phyloP scores from a whole-genome alignment of 2,888 invertebrate genomes.

The Gnatocerus cornutus region DNA sequence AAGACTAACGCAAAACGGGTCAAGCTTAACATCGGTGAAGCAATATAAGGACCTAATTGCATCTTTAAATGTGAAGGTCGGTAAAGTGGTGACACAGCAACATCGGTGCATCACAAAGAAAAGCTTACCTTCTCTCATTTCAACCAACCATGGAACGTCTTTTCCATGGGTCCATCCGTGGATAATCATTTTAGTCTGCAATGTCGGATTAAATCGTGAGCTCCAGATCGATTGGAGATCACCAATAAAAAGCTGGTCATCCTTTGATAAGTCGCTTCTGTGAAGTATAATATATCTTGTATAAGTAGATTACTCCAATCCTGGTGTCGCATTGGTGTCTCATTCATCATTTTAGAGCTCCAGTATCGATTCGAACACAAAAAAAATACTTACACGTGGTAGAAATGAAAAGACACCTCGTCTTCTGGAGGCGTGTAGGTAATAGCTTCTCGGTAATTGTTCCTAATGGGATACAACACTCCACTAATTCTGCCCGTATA shows the following conservation, averaged over 20 bases:
- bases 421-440: slow-evolving; percentile 59
- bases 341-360: slow-evolving; percentile 15
- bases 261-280: slow-evolving; percentile 48
- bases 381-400: slow-evolving; percentile 60
- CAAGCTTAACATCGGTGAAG: slow-evolving; percentile 12
- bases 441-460: slow-evolving; percentile 43
- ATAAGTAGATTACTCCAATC: slow-evolving; percentile 34
- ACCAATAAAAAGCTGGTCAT: slow-evolving; percentile 57
- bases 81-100: too few relatives aligned
- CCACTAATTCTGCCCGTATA: slow-evolving; percentile 40
- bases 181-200: slow-evolving; percentile 64
- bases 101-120: too few relatives aligned
- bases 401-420: slow-evolving; percentile 62
- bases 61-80: slow-evolving; percentile 23
- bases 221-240: slow-evolving; percentile 54
- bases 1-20: slow-evolving; percentile 6
- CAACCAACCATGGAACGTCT: slow-evolving; percentile 63
- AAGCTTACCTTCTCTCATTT: slow-evolving; percentile 65
- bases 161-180: slow-evolving; percentile 67
- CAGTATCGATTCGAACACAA: slow-evolving; percentile 4
- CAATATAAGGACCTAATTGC: slow-evolving; percentile 21
- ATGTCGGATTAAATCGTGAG: slow-evolving; percentile 60
- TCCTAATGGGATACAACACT: slow-evolving; percentile 53
- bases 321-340: slow-evolving; percentile 3
- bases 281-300: slow-evolving; percentile 22